Percentiles rank a stretch among this genome's conserved stretches.
Evolutionary conservation across 2,113 vertebrate species (phyloP).

Genomic region (Lophochroa leadbeateri): DNA sequence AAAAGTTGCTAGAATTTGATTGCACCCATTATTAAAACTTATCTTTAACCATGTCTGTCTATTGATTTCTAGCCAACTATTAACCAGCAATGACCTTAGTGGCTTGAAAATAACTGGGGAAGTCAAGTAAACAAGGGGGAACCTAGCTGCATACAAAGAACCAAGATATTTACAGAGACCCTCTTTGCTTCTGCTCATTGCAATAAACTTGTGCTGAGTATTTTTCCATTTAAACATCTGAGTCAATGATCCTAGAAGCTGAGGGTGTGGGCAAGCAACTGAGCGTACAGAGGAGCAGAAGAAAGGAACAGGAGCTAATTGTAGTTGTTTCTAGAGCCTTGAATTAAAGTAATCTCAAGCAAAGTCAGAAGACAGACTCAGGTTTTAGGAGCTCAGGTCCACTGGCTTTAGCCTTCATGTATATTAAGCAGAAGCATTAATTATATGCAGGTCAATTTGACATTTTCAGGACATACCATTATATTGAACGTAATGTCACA

Average conservation of each 20-base stretch:
- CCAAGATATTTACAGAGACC: constrained; percentile 54
- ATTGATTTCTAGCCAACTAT: constrained; percentile 81
- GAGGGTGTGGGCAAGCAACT: not conserved
- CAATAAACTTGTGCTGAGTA: constrained; percentile 45
- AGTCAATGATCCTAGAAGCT: constrained; percentile 31
- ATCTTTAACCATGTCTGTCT: constrained; percentile 69
- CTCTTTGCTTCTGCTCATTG: constrained; percentile 2
- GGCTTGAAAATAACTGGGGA: constrained; percentile 62
- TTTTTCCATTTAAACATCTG: constrained; percentile 68
- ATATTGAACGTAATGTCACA: not conserved
- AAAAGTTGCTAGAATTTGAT: constrained; percentile 57
- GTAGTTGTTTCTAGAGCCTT: not conserved
- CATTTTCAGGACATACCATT: not conserved
- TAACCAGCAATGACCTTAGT: constrained; percentile 78
- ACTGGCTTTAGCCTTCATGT: not conserved
- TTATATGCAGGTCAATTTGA: not conserved
- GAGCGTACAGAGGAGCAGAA: not conserved
- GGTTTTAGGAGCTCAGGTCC: not conserved
- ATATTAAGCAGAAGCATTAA: constrained; percentile 2
- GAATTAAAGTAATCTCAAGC: not conserved
- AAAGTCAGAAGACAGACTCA: constrained; percentile 3
- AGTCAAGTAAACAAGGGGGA: constrained; percentile 62
- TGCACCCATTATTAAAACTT: constrained; percentile 65
- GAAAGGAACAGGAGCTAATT: not conserved
- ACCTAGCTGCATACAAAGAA: constrained; percentile 55